Base-by-base conservation (phyloP, 2,797 vertebrate species). In the Pseudomugil gertrudae region DNA sequence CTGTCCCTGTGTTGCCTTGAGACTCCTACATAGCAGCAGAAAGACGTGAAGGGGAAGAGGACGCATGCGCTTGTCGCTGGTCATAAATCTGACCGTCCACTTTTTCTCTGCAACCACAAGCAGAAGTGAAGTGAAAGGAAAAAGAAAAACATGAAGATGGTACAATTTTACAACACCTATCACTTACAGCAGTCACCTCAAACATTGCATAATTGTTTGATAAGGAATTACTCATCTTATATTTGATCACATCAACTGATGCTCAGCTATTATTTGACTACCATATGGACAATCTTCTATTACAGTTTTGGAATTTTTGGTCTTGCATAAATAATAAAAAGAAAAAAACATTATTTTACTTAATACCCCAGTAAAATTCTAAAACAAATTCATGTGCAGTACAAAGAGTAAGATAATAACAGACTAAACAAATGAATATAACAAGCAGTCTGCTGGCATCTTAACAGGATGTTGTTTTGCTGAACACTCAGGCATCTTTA, bases 81-180 rank as follows among this genome's bases (percentile, higher is more conserved):
- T 85, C 86, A 87, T 90, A 84, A 86, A 89, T 89, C 74, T 40
- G 38, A 40, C 15, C 19, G 38, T 40, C 17, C 38, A 38, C 36
- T 38, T 38, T 38, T 38, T 15, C 36, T 38, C 36, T 38, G 36
- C 17, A 19, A 1, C 15, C 15, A 7, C 6, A 17, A 77, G 60
- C 33, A 66, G 66, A 24, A 51, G 38, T 26, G 1, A 9, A 56
- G 21, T 3, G 23, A 26, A 47, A 26, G 2, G 1, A 70, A 47
- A 55, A 57, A 57, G 40, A 24, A 63, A 65, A 60, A 36, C 17
- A 2, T 11, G 27, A 30, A 7, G 17, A 38, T 1, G 17, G 4
- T 38, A 0, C 1, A 17, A 38, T 5, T 15, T 38, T 40, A 40
- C 38, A 40, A 17, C 38, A 19, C 19, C 15, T 40, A 19, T 19